Conservation (phyloP, 92 coral and sea anemone genomes). For the Porites cylindrica region DNA sequence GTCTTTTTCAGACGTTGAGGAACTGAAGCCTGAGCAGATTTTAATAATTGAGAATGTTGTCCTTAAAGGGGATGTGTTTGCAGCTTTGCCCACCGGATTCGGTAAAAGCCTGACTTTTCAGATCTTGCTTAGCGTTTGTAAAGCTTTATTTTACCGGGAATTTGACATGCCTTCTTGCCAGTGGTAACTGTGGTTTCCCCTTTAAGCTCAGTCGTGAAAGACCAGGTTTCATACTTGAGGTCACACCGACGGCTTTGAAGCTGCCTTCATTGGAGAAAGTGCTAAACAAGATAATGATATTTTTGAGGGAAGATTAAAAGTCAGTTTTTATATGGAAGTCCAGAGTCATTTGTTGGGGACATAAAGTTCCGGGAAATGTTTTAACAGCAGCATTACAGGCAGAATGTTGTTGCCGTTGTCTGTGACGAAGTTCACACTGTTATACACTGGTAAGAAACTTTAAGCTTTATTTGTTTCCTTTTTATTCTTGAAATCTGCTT, state of each 20-base stretch:
- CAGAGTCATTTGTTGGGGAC: slow-evolving; percentile 14
- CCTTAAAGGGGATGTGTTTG: not conserved
- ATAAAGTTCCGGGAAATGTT: slow-evolving; percentile 14
- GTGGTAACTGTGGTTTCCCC: slow-evolving; percentile 3
- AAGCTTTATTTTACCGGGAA: not conserved
- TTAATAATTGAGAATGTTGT: not conserved
- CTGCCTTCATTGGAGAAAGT: slow-evolving; percentile 2
- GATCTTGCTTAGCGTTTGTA: not conserved
- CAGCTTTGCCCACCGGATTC: slow-evolving; percentile 1
- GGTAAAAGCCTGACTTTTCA: slow-evolving; percentile 21
- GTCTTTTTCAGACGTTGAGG: not conserved
- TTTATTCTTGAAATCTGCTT: too few species aligned
- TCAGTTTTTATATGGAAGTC: not conserved
- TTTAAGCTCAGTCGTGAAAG: not conserved
- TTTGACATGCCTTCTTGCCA: not conserved
- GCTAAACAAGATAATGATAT: not conserved
- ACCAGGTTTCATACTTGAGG: slow-evolving; percentile 1
- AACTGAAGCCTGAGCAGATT: slow-evolving; percentile 1
- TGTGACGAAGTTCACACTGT: slow-evolving; percentile 52
- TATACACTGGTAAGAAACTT: slow-evolving; percentile 37
- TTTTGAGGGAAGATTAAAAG: not conserved
- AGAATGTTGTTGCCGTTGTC: slow-evolving; percentile 29
- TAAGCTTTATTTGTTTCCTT: too few species aligned
- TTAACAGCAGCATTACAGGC: not conserved
- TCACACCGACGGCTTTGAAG: not conserved